phyloP scores from a whole-genome alignment of 2,797 vertebrate genomes.

The Lates japonicus region DNA sequence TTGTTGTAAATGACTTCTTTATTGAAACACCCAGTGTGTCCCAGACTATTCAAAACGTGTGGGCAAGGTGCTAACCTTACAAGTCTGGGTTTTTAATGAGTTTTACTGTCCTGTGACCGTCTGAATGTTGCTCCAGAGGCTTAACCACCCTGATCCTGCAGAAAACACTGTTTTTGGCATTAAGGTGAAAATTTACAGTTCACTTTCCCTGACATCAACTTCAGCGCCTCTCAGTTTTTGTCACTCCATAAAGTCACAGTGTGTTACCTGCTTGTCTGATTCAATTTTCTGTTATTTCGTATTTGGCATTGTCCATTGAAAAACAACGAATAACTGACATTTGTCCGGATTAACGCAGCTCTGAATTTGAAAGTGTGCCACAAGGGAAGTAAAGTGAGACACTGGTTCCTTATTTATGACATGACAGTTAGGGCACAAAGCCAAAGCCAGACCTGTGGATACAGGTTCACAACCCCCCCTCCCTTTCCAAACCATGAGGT shows the following conservation, averaged over 20 bases:
- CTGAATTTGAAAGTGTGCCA: conserved; percentile 37
- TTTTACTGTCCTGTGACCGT: conserved; percentile 10
- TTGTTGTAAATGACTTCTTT: background rate
- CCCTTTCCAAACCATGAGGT: conserved; percentile 11
- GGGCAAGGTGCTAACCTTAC: background rate
- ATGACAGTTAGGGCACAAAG: conserved; percentile 59
- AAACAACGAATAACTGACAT: background rate
- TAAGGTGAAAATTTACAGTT: background rate
- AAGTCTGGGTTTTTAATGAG: conserved; percentile 22
- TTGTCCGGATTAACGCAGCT: background rate
- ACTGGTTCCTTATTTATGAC: conserved; percentile 65
- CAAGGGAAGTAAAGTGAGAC: conserved; percentile 60
- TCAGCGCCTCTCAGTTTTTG: background rate
- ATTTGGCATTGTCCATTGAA: conserved; percentile 4
- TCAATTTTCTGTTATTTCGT: background rate
- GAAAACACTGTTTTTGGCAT: conserved; percentile 12
- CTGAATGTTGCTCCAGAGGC: background rate
- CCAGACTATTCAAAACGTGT: conserved; percentile 8
- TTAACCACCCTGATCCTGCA: background rate
- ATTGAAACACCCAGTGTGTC: background rate
- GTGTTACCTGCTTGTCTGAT: background rate
- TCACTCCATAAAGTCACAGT: background rate
- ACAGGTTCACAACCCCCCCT: background rate
- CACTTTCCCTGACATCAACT: background rate
- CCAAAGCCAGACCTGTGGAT: conserved; percentile 25